phyloP scores from a whole-genome alignment of 2,888 invertebrate genomes.

The Mesodorylaimus sp. region DNA sequence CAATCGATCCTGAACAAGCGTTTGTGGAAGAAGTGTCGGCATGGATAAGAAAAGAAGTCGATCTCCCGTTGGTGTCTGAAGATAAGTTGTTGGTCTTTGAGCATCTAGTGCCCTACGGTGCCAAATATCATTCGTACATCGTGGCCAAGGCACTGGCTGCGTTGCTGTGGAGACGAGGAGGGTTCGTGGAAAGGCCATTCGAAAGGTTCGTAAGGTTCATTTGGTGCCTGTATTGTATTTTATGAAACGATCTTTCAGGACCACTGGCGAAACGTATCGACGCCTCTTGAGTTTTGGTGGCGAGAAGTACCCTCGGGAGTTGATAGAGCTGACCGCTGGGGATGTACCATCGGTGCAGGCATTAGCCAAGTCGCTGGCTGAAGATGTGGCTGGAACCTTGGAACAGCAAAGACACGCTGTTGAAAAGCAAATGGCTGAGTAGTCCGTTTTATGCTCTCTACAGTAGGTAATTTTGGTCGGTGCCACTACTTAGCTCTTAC shows the following conservation, averaged over 20 bases:
- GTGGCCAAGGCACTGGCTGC: constrained; percentile 81
- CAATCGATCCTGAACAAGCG: constrained; percentile 3
- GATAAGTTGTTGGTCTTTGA: constrained; percentile 26
- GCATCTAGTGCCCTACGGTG: constrained; percentile 91
- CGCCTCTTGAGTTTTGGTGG: not conserved
- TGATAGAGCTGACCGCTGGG: too few relatives aligned
- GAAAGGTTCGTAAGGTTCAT: too few relatives aligned
- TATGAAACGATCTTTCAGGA: not conserved
- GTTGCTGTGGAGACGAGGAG: constrained; percentile 72
- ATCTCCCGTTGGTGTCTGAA: not conserved
- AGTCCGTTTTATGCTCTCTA: too few relatives aligned
- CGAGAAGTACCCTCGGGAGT: not conserved
- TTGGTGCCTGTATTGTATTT: too few relatives aligned
- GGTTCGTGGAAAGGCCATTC: too few relatives aligned
- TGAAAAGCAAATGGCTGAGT: too few relatives aligned
- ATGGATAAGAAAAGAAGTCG: not conserved
- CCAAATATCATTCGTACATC: constrained; percentile 92
- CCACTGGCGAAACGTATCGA: not conserved
- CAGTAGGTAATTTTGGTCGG: too few relatives aligned
- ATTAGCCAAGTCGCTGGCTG: too few relatives aligned
- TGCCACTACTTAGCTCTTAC: too few relatives aligned
- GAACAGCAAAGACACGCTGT: too few relatives aligned
- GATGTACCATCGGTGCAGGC: too few relatives aligned
- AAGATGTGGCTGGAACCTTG: too few relatives aligned
- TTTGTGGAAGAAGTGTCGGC: not conserved